Conservation (phyloP, 2,888 invertebrate genomes). For the Theristus sp. region DNA sequence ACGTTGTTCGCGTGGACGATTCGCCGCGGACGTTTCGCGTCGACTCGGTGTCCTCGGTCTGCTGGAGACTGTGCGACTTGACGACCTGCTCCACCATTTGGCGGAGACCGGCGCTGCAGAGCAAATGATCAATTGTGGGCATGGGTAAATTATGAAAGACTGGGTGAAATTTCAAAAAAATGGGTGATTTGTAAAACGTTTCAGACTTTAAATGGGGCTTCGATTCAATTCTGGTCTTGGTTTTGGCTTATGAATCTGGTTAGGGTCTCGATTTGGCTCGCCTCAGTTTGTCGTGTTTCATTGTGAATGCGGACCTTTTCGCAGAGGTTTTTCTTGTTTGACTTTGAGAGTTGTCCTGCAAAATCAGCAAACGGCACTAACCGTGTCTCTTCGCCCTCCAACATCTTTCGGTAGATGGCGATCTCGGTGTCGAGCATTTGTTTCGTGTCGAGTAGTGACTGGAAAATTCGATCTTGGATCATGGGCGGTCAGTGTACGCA, state of each 20-base stretch:
- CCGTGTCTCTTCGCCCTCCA: slow-evolving; percentile 35
- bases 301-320: no score
- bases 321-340: no score
- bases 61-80: slow-evolving; percentile 29
- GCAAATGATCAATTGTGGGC: neutral
- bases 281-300: no score
- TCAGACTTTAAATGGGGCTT: no score
- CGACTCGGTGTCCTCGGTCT: slow-evolving; percentile 27
- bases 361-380: neutral
- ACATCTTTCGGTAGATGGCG: slow-evolving; percentile 37
- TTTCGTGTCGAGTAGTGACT: slow-evolving; percentile 33
- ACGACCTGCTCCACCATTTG: slow-evolving; percentile 29
- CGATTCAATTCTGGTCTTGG: no score
- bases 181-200: no score
- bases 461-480: no score
- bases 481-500: no score
- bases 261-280: neutral
- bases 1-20: slow-evolving; percentile 38
- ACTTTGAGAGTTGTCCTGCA: no score
- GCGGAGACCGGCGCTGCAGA: slow-evolving; percentile 11
- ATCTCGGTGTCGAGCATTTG: slow-evolving; percentile 37
- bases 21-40: slow-evolving; percentile 29
- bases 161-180: no score
- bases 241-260: neutral
- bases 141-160: neutral